These are phyloP conservation scores for Gymnothorax javanicus DNA, from an alignment of 2,797 vertebrate genomes.

Conservation along the genomic window DNA sequence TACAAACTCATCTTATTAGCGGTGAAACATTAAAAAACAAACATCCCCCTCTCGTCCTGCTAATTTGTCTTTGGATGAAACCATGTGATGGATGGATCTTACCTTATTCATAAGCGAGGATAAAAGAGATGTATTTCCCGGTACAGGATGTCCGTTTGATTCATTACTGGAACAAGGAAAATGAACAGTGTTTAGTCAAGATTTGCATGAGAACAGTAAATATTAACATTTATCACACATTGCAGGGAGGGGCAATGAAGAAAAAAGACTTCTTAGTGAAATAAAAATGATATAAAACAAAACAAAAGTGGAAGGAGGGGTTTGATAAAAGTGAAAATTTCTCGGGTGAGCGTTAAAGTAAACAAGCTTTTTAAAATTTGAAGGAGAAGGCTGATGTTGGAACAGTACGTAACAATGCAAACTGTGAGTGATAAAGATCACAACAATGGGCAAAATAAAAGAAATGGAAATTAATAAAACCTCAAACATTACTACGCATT, in stretches of 20 bases:
- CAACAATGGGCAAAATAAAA: conserved; percentile 15
- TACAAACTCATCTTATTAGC: conserved; percentile 99
- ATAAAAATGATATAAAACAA: conserved; percentile 51
- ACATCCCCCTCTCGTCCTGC: conserved; percentile 82
- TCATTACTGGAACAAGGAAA: conserved; percentile 97
- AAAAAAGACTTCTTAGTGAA: conserved; percentile 69
- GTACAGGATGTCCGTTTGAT: conserved; percentile 96
- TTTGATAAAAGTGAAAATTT: conserved; percentile 28
- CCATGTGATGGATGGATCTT: conserved; percentile 96
- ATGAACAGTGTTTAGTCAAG: conserved; percentile 92
- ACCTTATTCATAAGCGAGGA: conserved; percentile 99
- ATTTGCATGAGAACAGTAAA: conserved; percentile 82
- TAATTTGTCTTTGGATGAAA: conserved; percentile 89
- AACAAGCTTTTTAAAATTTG: conserved; percentile 47
- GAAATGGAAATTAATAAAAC: not conserved
- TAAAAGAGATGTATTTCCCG: conserved; percentile 99
- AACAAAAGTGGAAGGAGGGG: conserved; percentile 56
- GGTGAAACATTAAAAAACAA: conserved; percentile 99
- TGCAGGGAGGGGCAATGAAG: conserved; percentile 72
- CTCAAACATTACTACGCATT: no score
- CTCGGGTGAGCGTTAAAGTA: conserved; percentile 47
- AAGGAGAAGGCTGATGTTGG: not conserved
- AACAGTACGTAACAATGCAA: not conserved
- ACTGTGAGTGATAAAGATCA: not conserved
- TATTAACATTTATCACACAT: conserved; percentile 79